Evolutionary conservation across 2,888 invertebrate genomes (phyloP), one percentile per base, ranked within the genome.

Genomic region (Lycia hirtaria): DNA sequence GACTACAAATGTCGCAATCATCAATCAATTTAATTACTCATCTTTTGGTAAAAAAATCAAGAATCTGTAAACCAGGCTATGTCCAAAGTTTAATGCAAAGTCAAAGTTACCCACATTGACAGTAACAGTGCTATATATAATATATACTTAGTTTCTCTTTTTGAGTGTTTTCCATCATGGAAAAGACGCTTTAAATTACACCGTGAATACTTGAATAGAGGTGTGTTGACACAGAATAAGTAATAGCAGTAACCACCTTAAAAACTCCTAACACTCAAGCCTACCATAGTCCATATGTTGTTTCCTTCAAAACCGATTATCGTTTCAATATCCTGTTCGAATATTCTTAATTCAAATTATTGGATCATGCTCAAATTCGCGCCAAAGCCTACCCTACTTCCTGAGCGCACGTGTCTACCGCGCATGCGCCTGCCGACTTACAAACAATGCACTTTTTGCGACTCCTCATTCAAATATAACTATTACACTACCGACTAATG

Each of bases 321-420:
- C 82, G 79, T 77, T 73, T 73, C 88, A 88, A 91, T 90, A 92
- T 92, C 91, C 91, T 88, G 91, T 87, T 78, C 78, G 73, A 78
- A 80, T 67, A 75, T 68, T 69, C 69, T 67, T 69, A 80, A 71
- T 78, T 78, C 76, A 87, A 83, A 81, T 81, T n/a, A n/a, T 84
- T 79, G 76, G 82, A 87, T 86, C 79, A 81, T 80, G 71, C 64
- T 76, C 80, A 68, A 85, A 87, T 88, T 88, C 87, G 88, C 88
- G 87, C 80, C 88, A 80, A 88, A 87, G 87, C 85, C 87, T 87
- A 82, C 87, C 85, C 80, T 78, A 83, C 82, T 83, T 86, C 87
- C 87, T 78, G n/a, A n/a, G 80, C 73, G 74, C 86, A 85, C 86
- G 85, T 85, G 86, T 85, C 81, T 58, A 58, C 64, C 57, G 71